Percentiles rank a stretch among this genome's conserved stretches.
These are phyloP conservation scores for Julus scandinavius DNA, from an alignment of 2,888 invertebrate species.

Conservation along the genomic window DNA sequence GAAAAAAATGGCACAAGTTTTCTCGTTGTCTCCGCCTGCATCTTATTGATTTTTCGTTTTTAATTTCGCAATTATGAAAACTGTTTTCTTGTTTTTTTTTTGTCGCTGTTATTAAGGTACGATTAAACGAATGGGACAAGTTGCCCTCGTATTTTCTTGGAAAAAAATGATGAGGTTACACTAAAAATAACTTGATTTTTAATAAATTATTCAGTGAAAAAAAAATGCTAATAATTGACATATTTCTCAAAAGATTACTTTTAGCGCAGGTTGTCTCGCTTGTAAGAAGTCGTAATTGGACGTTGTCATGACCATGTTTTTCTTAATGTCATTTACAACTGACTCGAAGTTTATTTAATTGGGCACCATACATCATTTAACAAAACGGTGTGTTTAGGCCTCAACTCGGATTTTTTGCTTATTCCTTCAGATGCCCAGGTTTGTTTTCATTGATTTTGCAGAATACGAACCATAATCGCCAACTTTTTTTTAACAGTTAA, in stretches of 20 bases:
- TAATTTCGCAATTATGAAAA: constrained; percentile 35
- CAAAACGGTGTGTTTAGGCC: not conserved
- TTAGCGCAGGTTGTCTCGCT: not conserved
- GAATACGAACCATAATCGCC: not conserved
- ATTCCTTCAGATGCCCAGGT: not conserved
- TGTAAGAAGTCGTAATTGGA: constrained; percentile 32
- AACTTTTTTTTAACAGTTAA: not conserved
- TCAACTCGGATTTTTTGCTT: not conserved
- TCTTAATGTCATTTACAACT: not conserved
- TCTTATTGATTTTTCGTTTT: constrained; percentile 35
- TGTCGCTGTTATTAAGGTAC: not conserved
- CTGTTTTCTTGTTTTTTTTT: not conserved
- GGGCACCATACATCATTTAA: constrained; percentile 1
- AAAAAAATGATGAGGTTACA: not conserved
- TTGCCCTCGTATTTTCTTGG: not conserved
- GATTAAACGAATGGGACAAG: not conserved
- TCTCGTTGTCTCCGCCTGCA: constrained; percentile 23
- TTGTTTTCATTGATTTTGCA: not conserved
- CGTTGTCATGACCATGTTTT: not conserved
- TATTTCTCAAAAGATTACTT: constrained; percentile 28
- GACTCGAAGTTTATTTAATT: constrained; percentile 1
- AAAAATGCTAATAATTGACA: constrained; percentile 29
- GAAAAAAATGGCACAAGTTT: constrained; percentile 55
- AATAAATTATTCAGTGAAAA: constrained; percentile 35
- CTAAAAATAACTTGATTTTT: not conserved